A percentile compares a stretch with the other conserved stretches of the same genome.
Evolutionary conservation across 1,140 invertebrate species (phyloP).

Genomic region (Drosophila sulfurigaster): DNA sequence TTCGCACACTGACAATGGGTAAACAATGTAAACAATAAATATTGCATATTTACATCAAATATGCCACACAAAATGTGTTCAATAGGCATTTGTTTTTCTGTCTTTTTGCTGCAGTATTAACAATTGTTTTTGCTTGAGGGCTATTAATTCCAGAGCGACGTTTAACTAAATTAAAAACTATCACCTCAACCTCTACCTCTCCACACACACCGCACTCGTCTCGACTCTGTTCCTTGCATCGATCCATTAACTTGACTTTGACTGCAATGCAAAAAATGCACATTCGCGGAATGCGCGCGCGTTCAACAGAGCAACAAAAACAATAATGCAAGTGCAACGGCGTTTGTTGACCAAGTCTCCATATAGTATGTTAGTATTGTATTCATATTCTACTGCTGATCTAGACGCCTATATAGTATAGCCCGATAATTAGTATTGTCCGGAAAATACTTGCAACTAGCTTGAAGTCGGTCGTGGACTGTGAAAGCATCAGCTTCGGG

Average conservation of each 20-base stretch:
- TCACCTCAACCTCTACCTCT: background rate
- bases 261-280: conserved; percentile 14
- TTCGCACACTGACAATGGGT: conserved; percentile 28
- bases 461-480: conserved; percentile 26
- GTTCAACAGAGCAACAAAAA: conserved; percentile 29
- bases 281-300: conserved; percentile 43
- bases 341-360: conserved; percentile 56
- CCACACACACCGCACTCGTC: too few relatives aligned
- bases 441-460: conserved; percentile 35
- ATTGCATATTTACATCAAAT: conserved; percentile 25
- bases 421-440: conserved; percentile 49
- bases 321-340: conserved; percentile 35
- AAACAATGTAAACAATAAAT: conserved; percentile 21
- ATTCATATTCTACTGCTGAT: conserved; percentile 41
- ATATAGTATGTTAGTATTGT: conserved; percentile 23
- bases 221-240: background rate
- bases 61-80: conserved; percentile 15
- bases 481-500: conserved; percentile 12
- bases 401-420: conserved; percentile 36
- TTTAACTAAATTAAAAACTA: conserved; percentile 34
- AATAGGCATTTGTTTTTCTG: background rate
- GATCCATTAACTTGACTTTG: background rate
- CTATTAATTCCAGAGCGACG: conserved; percentile 19
- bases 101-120: background rate
- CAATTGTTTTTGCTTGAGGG: conserved; percentile 33